Evolutionary conservation across 2,113 vertebrate genomes (phyloP).

Genomic region (Narcine bancroftii): DNA sequence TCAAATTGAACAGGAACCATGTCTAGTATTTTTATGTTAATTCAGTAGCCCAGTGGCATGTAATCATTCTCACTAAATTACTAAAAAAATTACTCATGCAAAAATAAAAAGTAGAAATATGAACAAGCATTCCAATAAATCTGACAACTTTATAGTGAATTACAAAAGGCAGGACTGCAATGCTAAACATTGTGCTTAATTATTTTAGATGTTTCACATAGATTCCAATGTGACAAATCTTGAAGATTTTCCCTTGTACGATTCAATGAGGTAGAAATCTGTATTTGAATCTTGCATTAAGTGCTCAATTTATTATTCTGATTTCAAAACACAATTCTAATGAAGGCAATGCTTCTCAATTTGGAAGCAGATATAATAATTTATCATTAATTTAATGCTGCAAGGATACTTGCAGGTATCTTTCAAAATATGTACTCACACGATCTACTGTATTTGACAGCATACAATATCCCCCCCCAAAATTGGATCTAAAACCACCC

Average conservation of each 20-base stretch:
- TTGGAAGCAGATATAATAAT: not conserved
- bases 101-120: not conserved
- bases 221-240: not conserved
- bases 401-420: slow-evolving; percentile 37
- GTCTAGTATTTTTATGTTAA: slow-evolving; percentile 27
- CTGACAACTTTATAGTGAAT: not conserved
- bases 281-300: too few species aligned
- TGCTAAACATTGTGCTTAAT: not conserved
- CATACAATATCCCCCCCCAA: too few species aligned
- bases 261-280: not conserved
- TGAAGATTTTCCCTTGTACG: not conserved
- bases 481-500: too few species aligned
- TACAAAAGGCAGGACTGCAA: not conserved
- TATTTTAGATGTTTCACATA: not conserved
- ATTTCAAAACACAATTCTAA: not conserved
- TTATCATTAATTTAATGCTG: slow-evolving; percentile 43
- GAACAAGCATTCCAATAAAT: not conserved
- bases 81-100: not conserved
- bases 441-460: too few species aligned
- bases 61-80: not conserved
- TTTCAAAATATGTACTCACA: slow-evolving; percentile 38
- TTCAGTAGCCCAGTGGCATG: slow-evolving; percentile 8
- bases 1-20: slow-evolving; percentile 26
- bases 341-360: too few species aligned
- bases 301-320: too few species aligned